Base-by-base conservation (phyloP, 92 coral and sea anemone genomes). In the Zoanthus gigantus region DNA sequence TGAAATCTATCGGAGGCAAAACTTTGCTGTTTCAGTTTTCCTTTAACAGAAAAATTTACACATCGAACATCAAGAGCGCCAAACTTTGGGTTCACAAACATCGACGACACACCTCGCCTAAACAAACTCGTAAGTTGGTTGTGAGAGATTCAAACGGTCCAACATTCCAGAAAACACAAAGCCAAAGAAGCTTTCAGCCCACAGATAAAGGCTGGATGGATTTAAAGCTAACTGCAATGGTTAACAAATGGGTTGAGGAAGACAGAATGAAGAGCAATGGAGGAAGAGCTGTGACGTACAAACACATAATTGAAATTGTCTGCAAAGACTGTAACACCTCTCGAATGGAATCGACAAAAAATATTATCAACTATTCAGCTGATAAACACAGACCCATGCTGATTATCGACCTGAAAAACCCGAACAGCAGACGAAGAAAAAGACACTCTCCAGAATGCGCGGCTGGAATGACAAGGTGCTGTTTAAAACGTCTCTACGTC, bases 361-460 rank as follows among this genome's bases (percentile, higher is more conserved):
- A 47, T 23, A 87, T 93, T 9, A 76, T 90, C 9, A 75, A 93
- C 61, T 82, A 77, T 58, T 74, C 90, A 30, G 83, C 79, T 50
- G 94, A 91, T 31, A 85, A 72, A 30, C 67, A 85, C 76, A 88
- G 91, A 45, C 98, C 98, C 3, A 86, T 93, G 37, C 88, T 94
- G 14, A 87, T 90, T 14, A 76, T 94, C 45, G 90, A 91, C 54
- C 77, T 93, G 60, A 80, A 87, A 9, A 84, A 45, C 50, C 68
- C 88, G 57, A 87, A 76, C 29, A 84, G 63, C 56, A 81, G 57
- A 63, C 75, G 61, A 45, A 53, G 85, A 15, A 83, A 74, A 66
- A 93, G 84, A 68, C 89, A 95, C 3, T 56, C 74, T 71, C 37
- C 90, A 11, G 79, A 86, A 30, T 94, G 98, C 31, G 73, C 2